Conservation (phyloP, 2,113 vertebrate species). For the Ia io region DNA sequence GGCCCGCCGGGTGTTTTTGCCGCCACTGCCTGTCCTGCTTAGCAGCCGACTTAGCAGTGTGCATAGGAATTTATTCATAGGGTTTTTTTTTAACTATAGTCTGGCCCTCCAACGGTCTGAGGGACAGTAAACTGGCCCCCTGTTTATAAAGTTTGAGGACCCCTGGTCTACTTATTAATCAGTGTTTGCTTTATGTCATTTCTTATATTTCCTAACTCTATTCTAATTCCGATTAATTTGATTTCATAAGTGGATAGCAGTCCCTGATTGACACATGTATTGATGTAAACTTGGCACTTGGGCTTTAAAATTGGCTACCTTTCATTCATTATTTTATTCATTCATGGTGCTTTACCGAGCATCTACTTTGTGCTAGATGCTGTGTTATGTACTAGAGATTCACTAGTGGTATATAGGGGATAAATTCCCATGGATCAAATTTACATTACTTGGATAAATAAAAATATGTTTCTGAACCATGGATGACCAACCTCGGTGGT, state of each 20-base stretch:
- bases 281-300: background rate
- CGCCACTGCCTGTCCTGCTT: too few relatives aligned
- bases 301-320: background rate
- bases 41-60: too few relatives aligned
- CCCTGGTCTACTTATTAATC: background rate
- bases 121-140: too few relatives aligned
- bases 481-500: background rate
- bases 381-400: background rate
- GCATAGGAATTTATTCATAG: too few relatives aligned
- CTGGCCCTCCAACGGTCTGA: too few relatives aligned
- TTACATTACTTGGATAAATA: background rate
- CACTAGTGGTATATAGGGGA: background rate
- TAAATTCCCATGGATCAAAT: background rate
- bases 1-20: too few relatives aligned
- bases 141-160: too few relatives aligned
- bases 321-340: background rate
- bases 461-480: background rate
- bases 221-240: background rate
- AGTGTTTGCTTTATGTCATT: background rate
- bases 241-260: background rate
- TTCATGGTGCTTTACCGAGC: background rate
- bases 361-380: background rate
- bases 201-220: background rate
- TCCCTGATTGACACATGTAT: background rate
- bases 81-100: too few relatives aligned